These are phyloP conservation scores for Andrena cerasifolii DNA, from an alignment of 1,140 invertebrate species.

Conservation along the genomic window DNA sequence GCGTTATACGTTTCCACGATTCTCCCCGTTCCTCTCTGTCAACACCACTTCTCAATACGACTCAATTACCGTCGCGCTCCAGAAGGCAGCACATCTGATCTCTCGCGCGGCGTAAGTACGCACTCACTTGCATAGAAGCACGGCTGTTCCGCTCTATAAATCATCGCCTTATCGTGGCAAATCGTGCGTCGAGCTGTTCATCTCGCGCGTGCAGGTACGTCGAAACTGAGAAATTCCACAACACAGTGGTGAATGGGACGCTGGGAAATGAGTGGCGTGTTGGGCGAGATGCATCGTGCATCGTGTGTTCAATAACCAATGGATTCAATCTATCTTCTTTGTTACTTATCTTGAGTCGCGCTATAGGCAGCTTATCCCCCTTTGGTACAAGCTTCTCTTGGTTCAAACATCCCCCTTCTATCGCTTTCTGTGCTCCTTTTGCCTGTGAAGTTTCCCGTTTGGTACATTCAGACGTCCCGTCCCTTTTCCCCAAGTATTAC, in stretches of 20 bases:
- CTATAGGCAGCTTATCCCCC: background rate
- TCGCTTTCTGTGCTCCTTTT: background rate
- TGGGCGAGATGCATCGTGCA: too few relatives aligned
- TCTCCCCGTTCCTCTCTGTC: background rate
- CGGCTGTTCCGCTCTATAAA: background rate
- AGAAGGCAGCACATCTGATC: background rate
- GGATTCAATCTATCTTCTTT: background rate
- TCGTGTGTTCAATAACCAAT: background rate
- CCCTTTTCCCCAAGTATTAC: background rate
- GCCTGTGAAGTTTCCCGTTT: background rate
- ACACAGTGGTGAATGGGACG: background rate
- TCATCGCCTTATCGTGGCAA: conserved; percentile 19
- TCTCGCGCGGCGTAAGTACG: background rate
- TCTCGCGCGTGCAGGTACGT: background rate
- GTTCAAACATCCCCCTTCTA: background rate
- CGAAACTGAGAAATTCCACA: background rate
- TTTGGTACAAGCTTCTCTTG: background rate
- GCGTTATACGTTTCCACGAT: background rate
- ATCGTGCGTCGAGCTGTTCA: conserved; percentile 23
- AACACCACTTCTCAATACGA: background rate
- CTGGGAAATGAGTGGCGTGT: background rate
- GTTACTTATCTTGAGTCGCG: background rate
- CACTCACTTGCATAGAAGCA: background rate
- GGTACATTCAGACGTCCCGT: background rate
- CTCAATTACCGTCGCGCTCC: conserved; percentile 2